Conservation (phyloP, 2,113 vertebrate species). For the Raja brachyura region DNA sequence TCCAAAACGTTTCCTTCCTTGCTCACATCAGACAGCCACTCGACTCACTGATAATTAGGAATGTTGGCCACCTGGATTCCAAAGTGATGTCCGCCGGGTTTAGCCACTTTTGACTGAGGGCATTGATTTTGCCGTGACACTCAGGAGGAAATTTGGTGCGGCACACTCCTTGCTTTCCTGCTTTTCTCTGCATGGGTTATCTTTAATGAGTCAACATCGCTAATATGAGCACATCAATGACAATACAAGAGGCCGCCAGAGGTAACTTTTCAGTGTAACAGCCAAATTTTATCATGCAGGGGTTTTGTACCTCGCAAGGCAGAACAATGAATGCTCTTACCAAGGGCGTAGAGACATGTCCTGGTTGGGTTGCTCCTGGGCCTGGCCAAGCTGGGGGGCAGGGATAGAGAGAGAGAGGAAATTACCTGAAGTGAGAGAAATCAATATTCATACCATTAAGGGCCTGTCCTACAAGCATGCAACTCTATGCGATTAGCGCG, state of each 20-base stretch:
- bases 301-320: not conserved
- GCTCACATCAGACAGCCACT: not conserved
- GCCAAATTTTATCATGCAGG: not conserved
- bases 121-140: not conserved
- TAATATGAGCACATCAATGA: not conserved
- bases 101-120: too few species aligned
- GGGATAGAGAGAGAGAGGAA: too few species aligned
- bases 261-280: not conserved
- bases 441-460: too few species aligned
- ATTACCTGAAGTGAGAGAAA: too few species aligned
- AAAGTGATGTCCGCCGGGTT: not conserved
- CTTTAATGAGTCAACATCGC: not conserved
- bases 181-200: not conserved
- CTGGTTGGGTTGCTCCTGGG: too few species aligned
- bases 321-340: not conserved
- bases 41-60: not conserved
- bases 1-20: too few species aligned
- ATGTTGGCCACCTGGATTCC: not conserved
- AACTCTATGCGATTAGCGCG: too few species aligned
- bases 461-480: too few species aligned
- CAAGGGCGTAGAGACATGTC: not conserved
- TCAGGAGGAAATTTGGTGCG: not conserved
- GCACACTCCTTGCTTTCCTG: too few species aligned
- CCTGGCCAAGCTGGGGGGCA: too few species aligned
- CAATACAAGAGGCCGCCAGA: not conserved